phyloP scores from a whole-genome alignment of 1,140 invertebrate species.

The Drosophila erecta region DNA sequence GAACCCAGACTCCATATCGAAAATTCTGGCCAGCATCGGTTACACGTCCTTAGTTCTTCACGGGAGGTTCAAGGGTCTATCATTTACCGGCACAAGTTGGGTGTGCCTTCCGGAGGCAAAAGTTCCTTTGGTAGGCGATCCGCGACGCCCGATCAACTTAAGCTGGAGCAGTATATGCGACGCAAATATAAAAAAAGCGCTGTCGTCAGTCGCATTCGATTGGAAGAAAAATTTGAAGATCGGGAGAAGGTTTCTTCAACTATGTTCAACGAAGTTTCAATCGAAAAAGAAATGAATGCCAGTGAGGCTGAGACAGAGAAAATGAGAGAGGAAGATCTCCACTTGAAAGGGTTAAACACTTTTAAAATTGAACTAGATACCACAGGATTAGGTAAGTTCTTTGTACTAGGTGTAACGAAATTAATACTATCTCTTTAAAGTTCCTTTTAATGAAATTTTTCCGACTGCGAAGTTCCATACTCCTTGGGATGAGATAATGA shows the following conservation, averaged over 20 bases:
- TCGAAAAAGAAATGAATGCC: not conserved
- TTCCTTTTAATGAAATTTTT: constrained; percentile 14
- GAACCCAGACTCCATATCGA: not conserved
- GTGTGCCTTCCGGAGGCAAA: not conserved
- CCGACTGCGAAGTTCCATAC: constrained; percentile 1
- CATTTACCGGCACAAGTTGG: not conserved
- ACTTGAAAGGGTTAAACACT: constrained; percentile 26
- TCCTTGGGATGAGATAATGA: not conserved
- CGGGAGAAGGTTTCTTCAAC: not conserved
- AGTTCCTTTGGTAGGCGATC: not conserved
- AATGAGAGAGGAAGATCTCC: constrained; percentile 14
- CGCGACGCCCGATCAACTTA: constrained; percentile 10
- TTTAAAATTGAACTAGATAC: constrained; percentile 37
- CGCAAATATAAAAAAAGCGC: constrained; percentile 35
- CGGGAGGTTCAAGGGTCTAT: not conserved
- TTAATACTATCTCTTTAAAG: constrained; percentile 1
- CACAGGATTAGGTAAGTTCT: constrained; percentile 31
- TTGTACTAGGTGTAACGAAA: not conserved
- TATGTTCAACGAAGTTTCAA: not conserved
- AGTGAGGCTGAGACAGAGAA: not conserved
- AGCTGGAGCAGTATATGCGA: constrained; percentile 37
- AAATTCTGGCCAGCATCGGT: not conserved
- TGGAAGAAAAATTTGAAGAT: not conserved
- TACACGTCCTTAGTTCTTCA: not conserved
- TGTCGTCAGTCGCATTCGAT: constrained; percentile 3